Evolutionary conservation across 2,888 invertebrate genomes (phyloP), one percentile per base, ranked within the genome.

Genomic region (Acanthopleura granulata): DNA sequence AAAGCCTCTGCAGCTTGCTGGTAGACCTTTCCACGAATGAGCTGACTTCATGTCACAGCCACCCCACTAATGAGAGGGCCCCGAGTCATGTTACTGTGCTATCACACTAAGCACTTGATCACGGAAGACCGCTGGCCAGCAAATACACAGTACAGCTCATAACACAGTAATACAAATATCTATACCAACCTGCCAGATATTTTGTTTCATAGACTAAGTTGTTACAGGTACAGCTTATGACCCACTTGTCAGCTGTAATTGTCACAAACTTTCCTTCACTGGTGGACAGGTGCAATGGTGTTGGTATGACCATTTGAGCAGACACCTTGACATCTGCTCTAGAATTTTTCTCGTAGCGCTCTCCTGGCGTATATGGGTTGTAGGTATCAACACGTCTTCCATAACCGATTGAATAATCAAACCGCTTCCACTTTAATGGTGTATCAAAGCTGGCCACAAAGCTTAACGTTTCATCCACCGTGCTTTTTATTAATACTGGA

Each of bases 371-470:
- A 73, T 80, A 86, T 11, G 86, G 86, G 72, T 86, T 81, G 72
- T 84, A 86, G 25, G 78, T 72, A 70, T 86, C 86, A 75, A 76
- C 78, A 66, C 78, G 70, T 25, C 62, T 74, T 77, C 77, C 77
- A 0, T 82, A 82, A 61, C 77, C 80, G 11, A 79, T 74, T 49
- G 84, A 57, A 78, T 87, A 86, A 72, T 86, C 84, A 80, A 84
- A 86, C 25, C 88, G 73, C 40, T 88, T 88, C 86, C 87, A 88
- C 29, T 84, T 79, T 29, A 77, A 78, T 12, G 84, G 83, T 12
- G 75, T 81, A 73, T 86, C 85, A 80, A 87, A 88, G 1, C 82
- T 80, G 49, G 81, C 80, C 18, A 87, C 83, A 79, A 86, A 88
- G 29, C 74, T 74, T 75, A 88, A 79, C 16, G 81, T 80, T 66